Conservation (phyloP, 2,888 invertebrate genomes). For the Chalcosyrphus nemorum region DNA sequence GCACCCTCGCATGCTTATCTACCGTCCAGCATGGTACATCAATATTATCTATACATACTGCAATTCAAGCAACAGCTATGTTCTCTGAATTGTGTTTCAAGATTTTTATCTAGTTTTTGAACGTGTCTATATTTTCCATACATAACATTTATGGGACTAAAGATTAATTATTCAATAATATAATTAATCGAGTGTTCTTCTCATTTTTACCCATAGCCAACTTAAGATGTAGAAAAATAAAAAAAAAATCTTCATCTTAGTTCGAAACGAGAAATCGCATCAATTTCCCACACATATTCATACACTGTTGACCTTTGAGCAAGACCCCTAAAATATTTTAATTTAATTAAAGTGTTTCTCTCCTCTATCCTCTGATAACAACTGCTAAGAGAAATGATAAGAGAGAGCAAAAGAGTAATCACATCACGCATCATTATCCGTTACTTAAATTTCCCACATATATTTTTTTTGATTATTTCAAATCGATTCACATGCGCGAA, state of each 20-base stretch:
- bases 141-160: too few species aligned
- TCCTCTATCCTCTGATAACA: neutral
- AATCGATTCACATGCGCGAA: neutral
- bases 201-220: too few species aligned
- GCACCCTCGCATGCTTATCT: slow-evolving; percentile 32
- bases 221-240: too few species aligned
- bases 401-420: slow-evolving; percentile 12
- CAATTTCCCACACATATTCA: neutral
- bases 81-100: too few species aligned
- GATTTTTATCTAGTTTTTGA: too few species aligned
- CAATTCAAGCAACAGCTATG: too few species aligned
- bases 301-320: neutral
- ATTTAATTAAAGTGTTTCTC: neutral
- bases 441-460: neutral
- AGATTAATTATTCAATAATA: too few species aligned
- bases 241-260: too few species aligned
- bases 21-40: neutral
- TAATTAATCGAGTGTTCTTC: too few species aligned
- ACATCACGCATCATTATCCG: neutral
- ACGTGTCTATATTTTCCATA: too few species aligned
- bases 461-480: neutral
- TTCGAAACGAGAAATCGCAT: too few species aligned
- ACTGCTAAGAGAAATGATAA: neutral
- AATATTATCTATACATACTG: neutral
- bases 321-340: neutral